These are phyloP conservation scores for Porites divaricata DNA, from an alignment of 92 coral and sea anemone genomes.

Conservation along the genomic window DNA sequence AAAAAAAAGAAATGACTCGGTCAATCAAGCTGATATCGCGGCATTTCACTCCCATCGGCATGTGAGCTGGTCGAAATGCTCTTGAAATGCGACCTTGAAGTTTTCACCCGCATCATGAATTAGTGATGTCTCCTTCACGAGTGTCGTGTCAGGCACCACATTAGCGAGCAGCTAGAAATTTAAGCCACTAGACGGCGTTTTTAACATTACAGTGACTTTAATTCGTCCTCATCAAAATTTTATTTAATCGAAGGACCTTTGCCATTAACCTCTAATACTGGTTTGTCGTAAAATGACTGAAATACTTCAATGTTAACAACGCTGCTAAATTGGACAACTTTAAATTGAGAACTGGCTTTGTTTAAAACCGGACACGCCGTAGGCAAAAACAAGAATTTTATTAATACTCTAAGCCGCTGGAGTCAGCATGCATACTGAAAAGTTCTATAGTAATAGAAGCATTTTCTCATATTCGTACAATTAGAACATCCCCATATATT, in stretches of 20 bases:
- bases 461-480: background rate
- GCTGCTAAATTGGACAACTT: slow-evolving; percentile 10
- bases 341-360: slow-evolving; percentile 5
- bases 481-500: background rate
- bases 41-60: background rate
- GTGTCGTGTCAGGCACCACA: slow-evolving; percentile 22
- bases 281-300: background rate
- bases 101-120: slow-evolving; percentile 17
- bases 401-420: slow-evolving; percentile 24
- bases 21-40: background rate
- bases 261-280: background rate
- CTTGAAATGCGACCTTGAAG: background rate
- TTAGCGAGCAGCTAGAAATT: background rate
- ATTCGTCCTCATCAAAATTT: background rate
- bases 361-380: slow-evolving; percentile 26
- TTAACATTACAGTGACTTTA: background rate
- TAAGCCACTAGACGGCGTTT: slow-evolving; percentile 17
- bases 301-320: background rate
- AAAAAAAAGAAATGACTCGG: background rate
- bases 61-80: background rate
- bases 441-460: background rate
- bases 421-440: background rate
- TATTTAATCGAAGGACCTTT: background rate
- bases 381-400: background rate
- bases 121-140: slow-evolving; percentile 1